Base-by-base conservation (phyloP, 2,797 vertebrate genomes). In the Rhyacichthys aspro region DNA sequence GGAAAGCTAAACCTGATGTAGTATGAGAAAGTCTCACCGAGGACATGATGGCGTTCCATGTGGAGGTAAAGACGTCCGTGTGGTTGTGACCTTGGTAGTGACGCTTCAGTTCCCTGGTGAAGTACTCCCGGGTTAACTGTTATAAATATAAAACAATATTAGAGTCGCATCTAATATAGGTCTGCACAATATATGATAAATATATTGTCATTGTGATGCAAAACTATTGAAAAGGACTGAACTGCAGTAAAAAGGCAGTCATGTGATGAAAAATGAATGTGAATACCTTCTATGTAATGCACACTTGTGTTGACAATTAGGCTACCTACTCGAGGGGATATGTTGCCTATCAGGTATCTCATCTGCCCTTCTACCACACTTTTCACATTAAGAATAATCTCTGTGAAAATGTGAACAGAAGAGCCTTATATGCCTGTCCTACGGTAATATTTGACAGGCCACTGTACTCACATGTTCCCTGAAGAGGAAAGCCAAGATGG, bases 41-140 rank as follows among this genome's bases (percentile, higher is more conserved):
- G 84, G 91, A 93, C 96, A 98, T 98, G 78, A 96, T 92, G 0
- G 94, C 93, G 72, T 97, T 97, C 96, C 96, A 98, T 2, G 95
- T 96, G 74, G 93, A 89, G 0, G 95, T 94, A 70, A 97, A 96
- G 84, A 95, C 87, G 0, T 97, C 95, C 0, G 92, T 94, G 85
- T 92, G 92, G 0, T 96, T 97, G 67, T 87, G 90, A 59, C 94
- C 94, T 65, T 92, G 91, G 71, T 96, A 98, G 78, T 95, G 94
- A 15, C 91, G 91, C 76, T 93, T 94, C 69, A 98, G 89, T 67
- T 97, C 95, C 79, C 93, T 92, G 76, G 93, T 94, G 89, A 98
- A 98, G 84, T 95, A 95, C 60, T 96, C 93, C n/a, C 94, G 92
- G 47, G 94, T 96, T 73, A 97, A 81, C 95, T 97, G 85, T 1